phyloP scores from a whole-genome alignment of 2,888 invertebrate genomes.

The Troglohyphantes excavatus region DNA sequence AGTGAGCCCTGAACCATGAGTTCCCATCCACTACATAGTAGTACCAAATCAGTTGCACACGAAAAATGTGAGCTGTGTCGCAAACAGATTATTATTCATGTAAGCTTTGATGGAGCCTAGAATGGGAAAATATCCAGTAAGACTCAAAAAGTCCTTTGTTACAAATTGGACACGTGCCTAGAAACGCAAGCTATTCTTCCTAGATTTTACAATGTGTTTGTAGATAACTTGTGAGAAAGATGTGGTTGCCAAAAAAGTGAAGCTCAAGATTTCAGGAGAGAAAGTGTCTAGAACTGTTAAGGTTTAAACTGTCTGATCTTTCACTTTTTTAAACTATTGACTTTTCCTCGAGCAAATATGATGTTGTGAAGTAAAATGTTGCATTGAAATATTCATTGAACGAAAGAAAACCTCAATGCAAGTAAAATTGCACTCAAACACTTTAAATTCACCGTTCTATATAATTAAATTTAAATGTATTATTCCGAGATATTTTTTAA shows the following conservation, averaged over 20 bases:
- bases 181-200: constrained; percentile 52
- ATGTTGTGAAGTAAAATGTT: too few relatives aligned
- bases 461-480: too few relatives aligned
- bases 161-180: constrained; percentile 67
- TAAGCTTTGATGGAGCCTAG: constrained; percentile 44
- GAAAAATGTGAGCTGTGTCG: constrained; percentile 14
- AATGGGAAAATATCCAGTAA: constrained; percentile 2
- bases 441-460: too few relatives aligned
- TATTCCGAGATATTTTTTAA: too few relatives aligned
- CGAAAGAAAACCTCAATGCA: too few relatives aligned
- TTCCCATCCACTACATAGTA: too few relatives aligned
- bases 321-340: too few relatives aligned
- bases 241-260: constrained; percentile 49
- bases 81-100: constrained; percentile 59
- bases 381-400: too few relatives aligned
- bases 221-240: constrained; percentile 56
- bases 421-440: too few relatives aligned
- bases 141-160: constrained; percentile 69
- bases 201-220: constrained; percentile 64
- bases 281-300: constrained; percentile 56
- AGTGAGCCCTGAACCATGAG: too few relatives aligned
- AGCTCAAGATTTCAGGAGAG: constrained; percentile 30
- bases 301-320: constrained; percentile 2
- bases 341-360: too few relatives aligned
- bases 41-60: constrained; percentile 6